Percentiles rank a stretch among this genome's conserved stretches.
Evolutionary conservation across 2,888 invertebrate genomes (phyloP).

Genomic region (Pseudococcus viburni): DNA sequence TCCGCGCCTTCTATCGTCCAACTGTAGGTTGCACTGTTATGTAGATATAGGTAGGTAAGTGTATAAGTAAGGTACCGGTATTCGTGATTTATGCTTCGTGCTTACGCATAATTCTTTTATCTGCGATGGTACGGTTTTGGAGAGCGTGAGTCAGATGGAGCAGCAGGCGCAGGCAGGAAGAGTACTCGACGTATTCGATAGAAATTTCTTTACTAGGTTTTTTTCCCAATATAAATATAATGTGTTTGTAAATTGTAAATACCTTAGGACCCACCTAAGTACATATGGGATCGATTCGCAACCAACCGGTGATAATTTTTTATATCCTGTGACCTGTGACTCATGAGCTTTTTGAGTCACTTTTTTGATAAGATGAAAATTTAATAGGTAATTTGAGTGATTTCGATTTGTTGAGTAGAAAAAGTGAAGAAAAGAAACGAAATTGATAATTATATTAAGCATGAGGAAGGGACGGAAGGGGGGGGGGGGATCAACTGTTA

Average conservation of each 20-base stretch:
- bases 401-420: no score
- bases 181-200: not conserved
- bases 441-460: no score
- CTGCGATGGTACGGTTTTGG: slow-evolving; percentile 44
- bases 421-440: no score
- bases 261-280: no score
- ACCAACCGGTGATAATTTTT: no score
- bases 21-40: slow-evolving; percentile 23
- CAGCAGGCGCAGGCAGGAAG: not conserved
- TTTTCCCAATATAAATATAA: not conserved
- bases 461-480: no score
- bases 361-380: no score
- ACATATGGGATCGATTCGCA: no score
- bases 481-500: no score
- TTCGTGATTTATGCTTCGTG: slow-evolving; percentile 57
- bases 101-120: slow-evolving; percentile 50
- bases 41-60: not conserved
- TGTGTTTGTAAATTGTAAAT: not conserved
- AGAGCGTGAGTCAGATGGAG: slow-evolving; percentile 9
- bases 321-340: no score
- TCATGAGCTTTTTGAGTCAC: no score
- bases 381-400: no score
- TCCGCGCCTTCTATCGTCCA: not conserved
- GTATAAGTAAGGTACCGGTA: not conserved
- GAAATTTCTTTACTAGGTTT: not conserved